Base-by-base conservation (phyloP, 2,888 invertebrate genomes). In the Pollenia angustigena region DNA sequence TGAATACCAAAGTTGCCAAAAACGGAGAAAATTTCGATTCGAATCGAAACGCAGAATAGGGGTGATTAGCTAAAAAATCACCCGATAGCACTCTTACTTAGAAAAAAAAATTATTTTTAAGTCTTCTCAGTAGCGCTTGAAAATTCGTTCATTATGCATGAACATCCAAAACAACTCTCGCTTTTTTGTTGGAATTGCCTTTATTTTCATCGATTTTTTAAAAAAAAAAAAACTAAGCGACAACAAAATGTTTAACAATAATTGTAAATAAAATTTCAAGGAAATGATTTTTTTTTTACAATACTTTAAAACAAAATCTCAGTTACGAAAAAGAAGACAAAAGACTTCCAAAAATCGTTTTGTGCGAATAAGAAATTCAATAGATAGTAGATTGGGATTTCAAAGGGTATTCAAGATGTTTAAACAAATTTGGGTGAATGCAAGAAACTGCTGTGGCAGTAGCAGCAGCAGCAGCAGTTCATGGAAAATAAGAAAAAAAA, bases 191-290 rank as follows among this genome's bases (percentile, higher is more conserved):
- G 9, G 9, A 14, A 11, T 11, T 48, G 64, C 14, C 48, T 54
- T 56, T 7, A 62, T 71, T 56, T 72, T 56, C 44, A 71, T 72
- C 50, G 54, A 62, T 66, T 64, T 56, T 54, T 40, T 40, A 54
- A 10, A 54, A 81, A 23, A 71, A 62, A 58, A 12, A 44, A 75
- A 48, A n/a, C 16, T 58, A 62, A 71, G 62, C 9, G 16, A 48
- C 14, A 66, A 42, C 11, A 75, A 58, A 84, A 80, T 80, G 42
- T 48, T 79, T 52, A 84, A 79, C 79, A 79, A 80, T 80, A 74
- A 84, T 68, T 74, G 84, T 84, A 69, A 80, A 81, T 66, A 76
- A 66, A 76, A 10, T 81, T 84, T 84, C 78, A 84, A 84, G 87
- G 84, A 87, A 87, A 87, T 87, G 72, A 81, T 44, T 62, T 71